A percentile compares a stretch with the other conserved stretches of the same genome.
Evolutionary conservation across 2,888 invertebrate species (phyloP).

Genomic region (Cactoblastis cactorum): DNA sequence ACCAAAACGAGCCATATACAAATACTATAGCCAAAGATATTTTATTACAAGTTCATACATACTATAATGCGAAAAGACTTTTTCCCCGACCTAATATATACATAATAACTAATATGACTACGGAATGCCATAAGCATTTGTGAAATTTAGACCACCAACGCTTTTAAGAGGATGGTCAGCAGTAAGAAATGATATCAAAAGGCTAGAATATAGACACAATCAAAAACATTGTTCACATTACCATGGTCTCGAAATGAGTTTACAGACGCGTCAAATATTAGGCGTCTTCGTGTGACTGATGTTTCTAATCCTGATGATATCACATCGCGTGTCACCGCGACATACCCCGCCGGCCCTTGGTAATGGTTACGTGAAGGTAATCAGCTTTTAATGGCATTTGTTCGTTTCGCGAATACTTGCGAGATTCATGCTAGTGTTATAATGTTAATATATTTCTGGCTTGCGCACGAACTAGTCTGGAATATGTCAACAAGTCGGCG

Average conservation of each 20-base stretch:
- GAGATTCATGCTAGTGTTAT: neutral
- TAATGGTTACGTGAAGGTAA: constrained; percentile 41
- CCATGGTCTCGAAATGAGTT: neutral
- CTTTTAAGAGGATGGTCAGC: no score
- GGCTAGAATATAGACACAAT: no score
- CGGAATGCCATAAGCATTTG: no score
- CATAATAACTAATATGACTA: no score
- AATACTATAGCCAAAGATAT: no score
- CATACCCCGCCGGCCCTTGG: constrained; percentile 32
- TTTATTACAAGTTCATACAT: no score
- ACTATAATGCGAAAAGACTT: no score
- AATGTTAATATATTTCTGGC: neutral
- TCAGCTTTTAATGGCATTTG: constrained; percentile 31
- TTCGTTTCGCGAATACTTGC: constrained; percentile 23
- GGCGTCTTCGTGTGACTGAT: constrained; percentile 26
- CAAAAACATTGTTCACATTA: neutral
- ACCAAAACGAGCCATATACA: no score
- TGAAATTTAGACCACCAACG: no score
- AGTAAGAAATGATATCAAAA: no score
- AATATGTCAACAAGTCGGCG: neutral
- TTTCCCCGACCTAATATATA: no score
- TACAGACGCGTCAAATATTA: constrained; percentile 3
- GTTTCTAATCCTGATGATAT: constrained; percentile 46
- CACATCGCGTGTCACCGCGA: constrained; percentile 40
- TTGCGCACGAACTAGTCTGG: neutral